These are phyloP conservation scores for Vesta saturnalis DNA, from an alignment of 2,888 invertebrate genomes.

Conservation along the genomic window DNA sequence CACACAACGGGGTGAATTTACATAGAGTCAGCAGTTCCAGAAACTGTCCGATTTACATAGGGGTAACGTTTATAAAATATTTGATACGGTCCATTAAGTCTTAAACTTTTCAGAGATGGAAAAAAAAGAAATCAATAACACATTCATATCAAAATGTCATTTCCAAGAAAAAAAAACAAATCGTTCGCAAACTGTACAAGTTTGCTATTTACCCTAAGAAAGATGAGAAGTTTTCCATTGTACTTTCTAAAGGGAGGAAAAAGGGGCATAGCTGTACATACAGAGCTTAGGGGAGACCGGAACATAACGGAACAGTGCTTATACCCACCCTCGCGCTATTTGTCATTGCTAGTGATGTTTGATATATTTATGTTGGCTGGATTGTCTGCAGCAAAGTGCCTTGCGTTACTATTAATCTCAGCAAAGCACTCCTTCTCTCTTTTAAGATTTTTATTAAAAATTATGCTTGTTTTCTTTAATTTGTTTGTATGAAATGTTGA, in stretches of 20 bases:
- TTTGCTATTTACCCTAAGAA: constrained; percentile 42
- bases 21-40: not conserved
- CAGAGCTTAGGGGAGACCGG: constrained; percentile 39
- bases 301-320: constrained; percentile 41
- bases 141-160: constrained; percentile 59
- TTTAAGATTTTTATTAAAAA: constrained; percentile 21
- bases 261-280: constrained; percentile 42
- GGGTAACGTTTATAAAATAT: not conserved
- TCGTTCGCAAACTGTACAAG: constrained; percentile 55
- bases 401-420: constrained; percentile 55
- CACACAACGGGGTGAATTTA: not conserved
- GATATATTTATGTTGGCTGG: constrained; percentile 61
- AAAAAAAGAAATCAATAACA: constrained; percentile 38
- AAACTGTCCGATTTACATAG: not conserved
- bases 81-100: constrained; percentile 1
- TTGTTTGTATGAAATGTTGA: not conserved
- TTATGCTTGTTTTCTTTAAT: not conserved
- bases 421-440: constrained; percentile 24
- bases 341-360: constrained; percentile 61
- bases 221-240: constrained; percentile 40
- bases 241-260: constrained; percentile 32
- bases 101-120: not conserved
- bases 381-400: constrained; percentile 59
- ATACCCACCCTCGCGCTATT: constrained; percentile 56
- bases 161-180: constrained; percentile 57